Base-by-base conservation (phyloP, 2,113 vertebrate species). In the Pionites leucogaster region DNA sequence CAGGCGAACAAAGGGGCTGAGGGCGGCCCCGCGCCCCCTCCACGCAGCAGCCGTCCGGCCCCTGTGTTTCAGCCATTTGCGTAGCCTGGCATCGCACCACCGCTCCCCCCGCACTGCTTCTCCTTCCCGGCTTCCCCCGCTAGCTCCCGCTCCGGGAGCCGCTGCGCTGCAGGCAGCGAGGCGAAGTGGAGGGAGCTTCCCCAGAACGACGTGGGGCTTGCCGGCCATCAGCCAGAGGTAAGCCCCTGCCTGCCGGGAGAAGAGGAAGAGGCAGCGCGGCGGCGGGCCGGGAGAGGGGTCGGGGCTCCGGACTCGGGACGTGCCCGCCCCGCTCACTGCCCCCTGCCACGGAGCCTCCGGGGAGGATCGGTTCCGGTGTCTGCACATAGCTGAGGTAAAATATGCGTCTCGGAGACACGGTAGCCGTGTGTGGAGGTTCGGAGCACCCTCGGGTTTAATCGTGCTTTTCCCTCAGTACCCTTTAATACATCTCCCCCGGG, bases 1-100 rank as follows among this genome's bases (percentile, higher is more conserved):
- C 87, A 8, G 91, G 68, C 77, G 65, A 93, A 95, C 93, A 95
- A 95, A 95, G 82, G 78, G 72, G 82, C 68, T 53, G 91, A 90
- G 55, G 49, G 83, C 88, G 41, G 82, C 85, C 64, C 90, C 62
- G 88, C 88, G 76, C 35, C 63, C 69, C 60, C 65, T 72, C 67
- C 80, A 55, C n/a, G 23, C 50, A 29, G 83, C 62, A 52, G 41
- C 85, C 63, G 81, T 77, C 90, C 70, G 22, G 86, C 86, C 90
- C 86, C 82, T 6, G 52, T 82, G 37, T 67, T 69, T 46, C 90
- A 78, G 93, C 93, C 93, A 92, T 94, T 94, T 85, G 85, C 81
- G 15, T 68, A 52, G 65, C 77, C 65, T 74, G 82, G 76, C 86
- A 92, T n/a, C 86, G 69, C 67, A 5, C 13, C 62, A 53, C 53